phyloP scores from a whole-genome alignment of 2,113 vertebrate genomes.

The Gambusia holbrooki region DNA sequence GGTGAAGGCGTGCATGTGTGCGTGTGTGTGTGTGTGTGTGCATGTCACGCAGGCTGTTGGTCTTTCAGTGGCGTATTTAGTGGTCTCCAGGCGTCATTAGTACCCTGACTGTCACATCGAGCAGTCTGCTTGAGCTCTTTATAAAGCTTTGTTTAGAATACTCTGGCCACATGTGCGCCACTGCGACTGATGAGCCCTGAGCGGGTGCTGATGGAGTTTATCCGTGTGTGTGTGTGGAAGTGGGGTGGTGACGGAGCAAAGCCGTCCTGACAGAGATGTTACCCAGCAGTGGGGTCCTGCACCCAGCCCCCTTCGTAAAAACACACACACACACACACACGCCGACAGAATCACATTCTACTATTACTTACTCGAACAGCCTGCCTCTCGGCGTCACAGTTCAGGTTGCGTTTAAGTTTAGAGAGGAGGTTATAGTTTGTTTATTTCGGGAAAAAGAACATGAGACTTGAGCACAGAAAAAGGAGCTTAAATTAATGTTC shows the following conservation, averaged over 20 bases:
- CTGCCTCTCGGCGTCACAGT: constrained; percentile 56
- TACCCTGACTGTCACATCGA: constrained; percentile 66
- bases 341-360: constrained; percentile 7
- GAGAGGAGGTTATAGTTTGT: constrained; percentile 62
- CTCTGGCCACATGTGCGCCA: constrained; percentile 76
- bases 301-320: constrained; percentile 3
- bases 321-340: constrained; percentile 14
- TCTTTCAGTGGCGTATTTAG: constrained; percentile 77
- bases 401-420: constrained; percentile 62
- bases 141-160: constrained; percentile 81
- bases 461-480: not conserved
- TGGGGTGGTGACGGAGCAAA: constrained; percentile 68
- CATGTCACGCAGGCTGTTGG: constrained; percentile 61
- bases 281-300: constrained; percentile 64
- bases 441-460: constrained; percentile 39
- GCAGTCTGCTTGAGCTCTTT: constrained; percentile 76
- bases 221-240: constrained; percentile 52
- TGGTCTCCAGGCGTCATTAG: constrained; percentile 77
- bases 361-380: constrained; percentile 46
- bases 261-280: constrained; percentile 75
- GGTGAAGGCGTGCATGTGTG: constrained; percentile 20
- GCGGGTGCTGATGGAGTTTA: constrained; percentile 76
- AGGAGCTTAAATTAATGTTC: not conserved
- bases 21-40: constrained; percentile 43
- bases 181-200: constrained; percentile 77